A percentile compares a stretch with the other conserved stretches of the same genome.
Evolutionary conservation across 1,140 invertebrate genomes (phyloP).

Genomic region (Phortica variegata): DNA sequence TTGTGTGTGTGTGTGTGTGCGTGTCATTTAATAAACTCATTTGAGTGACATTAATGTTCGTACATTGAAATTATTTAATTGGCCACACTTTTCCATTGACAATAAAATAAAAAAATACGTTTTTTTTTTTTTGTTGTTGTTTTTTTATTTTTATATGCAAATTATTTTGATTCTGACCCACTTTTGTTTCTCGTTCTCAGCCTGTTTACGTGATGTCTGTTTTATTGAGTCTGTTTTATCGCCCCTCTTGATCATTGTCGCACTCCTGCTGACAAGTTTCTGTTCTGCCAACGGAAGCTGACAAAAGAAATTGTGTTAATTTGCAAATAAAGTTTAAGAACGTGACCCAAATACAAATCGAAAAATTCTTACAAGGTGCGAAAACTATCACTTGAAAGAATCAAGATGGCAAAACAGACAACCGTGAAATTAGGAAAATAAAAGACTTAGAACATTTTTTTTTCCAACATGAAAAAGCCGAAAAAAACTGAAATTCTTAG

Average conservation of each 20-base stretch:
- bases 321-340: constrained; percentile 39
- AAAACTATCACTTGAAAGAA: too few species aligned
- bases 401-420: too few species aligned
- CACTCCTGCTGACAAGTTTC: too few species aligned
- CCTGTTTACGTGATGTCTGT: constrained; percentile 8
- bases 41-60: too few species aligned
- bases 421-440: too few species aligned
- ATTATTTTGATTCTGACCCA: background rate
- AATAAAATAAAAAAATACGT: background rate
- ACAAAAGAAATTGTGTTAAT: constrained; percentile 47
- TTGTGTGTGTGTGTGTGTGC: constrained; percentile 29
- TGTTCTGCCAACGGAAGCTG: too few species aligned
- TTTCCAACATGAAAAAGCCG: too few species aligned
- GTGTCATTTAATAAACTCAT: too few species aligned
- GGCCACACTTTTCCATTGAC: constrained; percentile 14
- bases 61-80: constrained; percentile 50
- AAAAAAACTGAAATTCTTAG: too few species aligned
- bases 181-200: constrained; percentile 14
- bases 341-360: constrained; percentile 52
- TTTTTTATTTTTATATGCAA: background rate
- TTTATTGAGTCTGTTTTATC: background rate
- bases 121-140: constrained; percentile 19
- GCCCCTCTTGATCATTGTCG: constrained; percentile 1
- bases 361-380: too few species aligned
- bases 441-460: too few species aligned